A percentile compares a stretch with the other conserved stretches of the same genome.
Conservation (phyloP, 53 echinoderm and acorn worm genomes). For the Temnopleurus reevesii region DNA sequence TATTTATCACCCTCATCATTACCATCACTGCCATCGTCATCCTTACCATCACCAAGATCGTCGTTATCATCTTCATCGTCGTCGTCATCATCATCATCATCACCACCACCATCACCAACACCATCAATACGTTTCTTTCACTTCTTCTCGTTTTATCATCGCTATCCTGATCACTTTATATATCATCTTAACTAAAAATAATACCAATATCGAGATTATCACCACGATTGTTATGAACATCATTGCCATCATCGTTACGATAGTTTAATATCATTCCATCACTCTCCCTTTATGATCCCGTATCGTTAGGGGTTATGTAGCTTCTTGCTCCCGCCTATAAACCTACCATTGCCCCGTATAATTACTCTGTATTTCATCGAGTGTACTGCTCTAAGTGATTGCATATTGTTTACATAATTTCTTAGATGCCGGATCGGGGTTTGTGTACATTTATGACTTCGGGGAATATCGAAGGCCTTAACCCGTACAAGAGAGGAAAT, state of each 20-base stretch:
- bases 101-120: background rate
- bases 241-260: too few relatives aligned
- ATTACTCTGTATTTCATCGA: background rate
- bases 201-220: too few relatives aligned
- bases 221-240: too few relatives aligned
- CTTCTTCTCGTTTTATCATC: too few relatives aligned
- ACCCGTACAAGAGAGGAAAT: background rate
- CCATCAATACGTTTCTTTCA: too few relatives aligned
- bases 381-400: slow-evolving; percentile 28
- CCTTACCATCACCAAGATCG: background rate
- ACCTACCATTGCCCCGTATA: background rate
- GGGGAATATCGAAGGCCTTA: background rate
- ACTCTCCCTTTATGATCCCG: background rate
- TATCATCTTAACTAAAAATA: too few relatives aligned
- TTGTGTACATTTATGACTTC: slow-evolving; percentile 40
- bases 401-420: slow-evolving; percentile 40
- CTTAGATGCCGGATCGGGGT: slow-evolving; percentile 8
- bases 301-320: background rate
- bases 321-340: background rate
- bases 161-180: too few relatives aligned
- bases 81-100: background rate
- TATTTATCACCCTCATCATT: background rate
- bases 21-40: background rate
- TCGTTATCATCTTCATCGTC: background rate
- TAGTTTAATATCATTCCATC: too few relatives aligned